These are phyloP conservation scores for Anolis carolinensis DNA, from an alignment of 2,113 vertebrate genomes.

Conservation along the genomic window DNA sequence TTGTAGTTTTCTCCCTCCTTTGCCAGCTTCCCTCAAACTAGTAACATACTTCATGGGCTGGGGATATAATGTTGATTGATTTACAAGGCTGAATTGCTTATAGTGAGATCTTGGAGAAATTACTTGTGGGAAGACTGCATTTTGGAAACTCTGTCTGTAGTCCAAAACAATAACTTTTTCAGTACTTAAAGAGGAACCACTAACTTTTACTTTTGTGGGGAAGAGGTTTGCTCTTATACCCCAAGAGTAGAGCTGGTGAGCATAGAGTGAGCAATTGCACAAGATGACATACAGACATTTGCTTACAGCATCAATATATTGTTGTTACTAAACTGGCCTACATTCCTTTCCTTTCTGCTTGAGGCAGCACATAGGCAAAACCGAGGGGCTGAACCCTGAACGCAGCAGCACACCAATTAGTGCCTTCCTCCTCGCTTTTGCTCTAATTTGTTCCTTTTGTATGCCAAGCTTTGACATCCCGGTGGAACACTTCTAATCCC, in stretches of 20 bases:
- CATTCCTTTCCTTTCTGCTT: slow-evolving; percentile 1
- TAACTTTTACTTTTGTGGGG: background rate
- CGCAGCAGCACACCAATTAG: background rate
- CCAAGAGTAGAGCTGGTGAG: background rate
- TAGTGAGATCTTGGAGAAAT: too few relatives aligned
- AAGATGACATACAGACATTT: background rate
- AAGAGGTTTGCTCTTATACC: background rate
- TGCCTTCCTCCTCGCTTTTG: background rate
- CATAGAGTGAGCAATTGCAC: background rate
- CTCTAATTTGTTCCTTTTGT: background rate
- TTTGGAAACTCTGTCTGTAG: too few relatives aligned
- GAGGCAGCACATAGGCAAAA: slow-evolving; percentile 4
- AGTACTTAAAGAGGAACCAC: too few relatives aligned
- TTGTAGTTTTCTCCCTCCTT: too few relatives aligned
- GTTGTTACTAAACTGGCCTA: background rate
- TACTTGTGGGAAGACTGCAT: too few relatives aligned
- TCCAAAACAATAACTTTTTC: too few relatives aligned
- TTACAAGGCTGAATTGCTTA: background rate
- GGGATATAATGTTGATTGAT: background rate
- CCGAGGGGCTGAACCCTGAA: background rate
- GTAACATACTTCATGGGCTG: background rate
- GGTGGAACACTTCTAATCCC: background rate
- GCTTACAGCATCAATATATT: background rate
- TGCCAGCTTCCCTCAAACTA: background rate
- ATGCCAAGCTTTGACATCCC: background rate